Base-by-base conservation (phyloP, 1,140 invertebrate species). In the Aphelinus atriplicis region DNA sequence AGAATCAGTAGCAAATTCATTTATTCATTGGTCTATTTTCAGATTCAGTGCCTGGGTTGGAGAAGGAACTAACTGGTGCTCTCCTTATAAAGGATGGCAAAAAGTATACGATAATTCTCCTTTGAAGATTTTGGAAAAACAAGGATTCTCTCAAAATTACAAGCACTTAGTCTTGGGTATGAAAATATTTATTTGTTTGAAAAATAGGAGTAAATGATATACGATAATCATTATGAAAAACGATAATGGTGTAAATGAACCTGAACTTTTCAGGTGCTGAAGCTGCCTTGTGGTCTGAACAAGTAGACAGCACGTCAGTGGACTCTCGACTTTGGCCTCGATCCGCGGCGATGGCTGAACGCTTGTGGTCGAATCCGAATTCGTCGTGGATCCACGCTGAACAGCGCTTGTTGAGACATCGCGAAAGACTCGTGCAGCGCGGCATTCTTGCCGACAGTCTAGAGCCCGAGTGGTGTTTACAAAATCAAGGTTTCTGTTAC, bases 51-150 rank as follows among this genome's bases (percentile, higher is more conserved):
- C 88, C n/a, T 92, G 91, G 91, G 81, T 91, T 50, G 90, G 90
- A 9, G 84, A 85, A 84, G 92, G 92, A 10, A 93, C 93, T 79
- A 95, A 95, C 83, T 96, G 95, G 95, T 96, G 95, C 84, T 91
- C 94, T 0, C 95, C 95, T 0, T 96, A 95, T 84, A 96, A 94
- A 82, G 93, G 94, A 2, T 96, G 95, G 95, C 95, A 96, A 84
- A 93, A 92, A 78, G 90, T 96, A 6, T 96, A 96, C 80, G 90
- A 93, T 4, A 96, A 96, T 83, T 92, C 91, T 77, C 91, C 93
- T 1, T 84, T 86, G 43, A 80, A 86, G 4, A 91, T 96, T 69
- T 62, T 82, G 7, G 78, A 66, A 42, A 76, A 69, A 10, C 80
- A 86, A 65, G 78, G 79, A 56, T 79, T 84, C 5, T 90, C 88